These are phyloP conservation scores for Chaetogeoica ovagalla DNA, from an alignment of 2,888 invertebrate genomes.

Conservation along the genomic window DNA sequence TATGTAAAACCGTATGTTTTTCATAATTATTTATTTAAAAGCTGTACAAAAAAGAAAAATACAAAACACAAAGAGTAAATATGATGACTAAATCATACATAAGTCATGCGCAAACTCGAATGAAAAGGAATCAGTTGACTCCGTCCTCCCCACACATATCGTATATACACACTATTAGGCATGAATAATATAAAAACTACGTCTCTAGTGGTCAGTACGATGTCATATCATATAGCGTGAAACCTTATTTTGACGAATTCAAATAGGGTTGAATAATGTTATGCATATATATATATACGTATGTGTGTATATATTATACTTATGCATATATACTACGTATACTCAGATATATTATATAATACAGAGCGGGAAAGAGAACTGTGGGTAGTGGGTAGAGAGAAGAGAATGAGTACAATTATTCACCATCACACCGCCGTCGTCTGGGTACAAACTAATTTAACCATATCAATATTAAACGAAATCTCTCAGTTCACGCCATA, in stretches of 20 bases:
- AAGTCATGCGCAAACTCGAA: too few species aligned
- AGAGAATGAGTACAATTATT: not conserved
- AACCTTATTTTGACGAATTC: not conserved
- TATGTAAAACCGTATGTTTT: too few species aligned
- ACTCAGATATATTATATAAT: not conserved
- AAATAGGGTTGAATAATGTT: not conserved
- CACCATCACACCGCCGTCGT: not conserved
- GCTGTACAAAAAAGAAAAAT: too few species aligned
- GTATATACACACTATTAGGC: too few species aligned
- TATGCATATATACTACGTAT: not conserved
- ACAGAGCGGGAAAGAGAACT: not conserved
- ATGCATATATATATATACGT: not conserved
- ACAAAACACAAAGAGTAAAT: too few species aligned
- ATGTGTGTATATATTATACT: not conserved
- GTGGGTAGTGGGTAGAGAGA: not conserved
- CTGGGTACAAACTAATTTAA: conserved; percentile 21
- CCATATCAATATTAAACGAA: conserved; percentile 42
- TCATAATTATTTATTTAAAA: too few species aligned
- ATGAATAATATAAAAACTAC: too few species aligned
- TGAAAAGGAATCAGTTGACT: too few species aligned
- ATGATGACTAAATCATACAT: too few species aligned
- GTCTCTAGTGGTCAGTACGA: too few species aligned
- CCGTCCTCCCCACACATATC: too few species aligned
- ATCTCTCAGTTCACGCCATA: not conserved
- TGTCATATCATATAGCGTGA: not conserved